phyloP scores from a whole-genome alignment of 1,140 invertebrate genomes.

The Lanistes nyassanus region DNA sequence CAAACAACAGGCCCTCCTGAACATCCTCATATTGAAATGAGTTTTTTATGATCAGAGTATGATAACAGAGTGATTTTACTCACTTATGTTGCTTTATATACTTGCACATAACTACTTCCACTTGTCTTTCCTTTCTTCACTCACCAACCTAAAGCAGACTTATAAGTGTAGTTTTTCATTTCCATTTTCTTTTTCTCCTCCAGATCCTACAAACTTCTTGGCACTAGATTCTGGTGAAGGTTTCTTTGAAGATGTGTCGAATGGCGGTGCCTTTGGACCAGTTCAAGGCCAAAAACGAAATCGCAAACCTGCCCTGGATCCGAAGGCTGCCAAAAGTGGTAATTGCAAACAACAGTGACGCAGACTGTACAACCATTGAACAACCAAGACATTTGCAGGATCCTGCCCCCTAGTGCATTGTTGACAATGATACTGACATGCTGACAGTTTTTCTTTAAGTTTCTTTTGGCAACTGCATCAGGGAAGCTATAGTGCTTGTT shows the following conservation, averaged over 20 bases:
- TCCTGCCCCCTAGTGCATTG: no score
- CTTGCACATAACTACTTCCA: not conserved
- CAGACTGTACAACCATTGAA: not conserved
- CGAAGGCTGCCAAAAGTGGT: slow-evolving; percentile 42
- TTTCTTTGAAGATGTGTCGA: slow-evolving; percentile 31
- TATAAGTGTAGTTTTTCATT: not conserved
- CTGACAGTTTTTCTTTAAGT: no score
- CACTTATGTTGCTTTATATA: not conserved
- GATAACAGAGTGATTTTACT: not conserved
- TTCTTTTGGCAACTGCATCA: no score
- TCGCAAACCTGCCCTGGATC: slow-evolving; percentile 23
- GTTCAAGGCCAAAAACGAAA: slow-evolving; percentile 59
- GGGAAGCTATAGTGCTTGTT: no score
- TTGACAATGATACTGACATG: no score
- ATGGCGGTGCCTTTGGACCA: slow-evolving; percentile 38
- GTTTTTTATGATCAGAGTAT: not conserved
- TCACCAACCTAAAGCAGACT: not conserved
- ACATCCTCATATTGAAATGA: not conserved
- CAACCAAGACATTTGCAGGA: no score
- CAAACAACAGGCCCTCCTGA: not conserved
- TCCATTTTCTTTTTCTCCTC: not conserved
- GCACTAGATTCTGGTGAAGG: slow-evolving; percentile 26
- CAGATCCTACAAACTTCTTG: not conserved
- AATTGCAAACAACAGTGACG: slow-evolving; percentile 56
- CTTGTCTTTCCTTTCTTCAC: not conserved